Evolutionary conservation across 2,888 invertebrate species (phyloP), one percentile per base, ranked within the genome.

Genomic region (Galerucella pusilla): DNA sequence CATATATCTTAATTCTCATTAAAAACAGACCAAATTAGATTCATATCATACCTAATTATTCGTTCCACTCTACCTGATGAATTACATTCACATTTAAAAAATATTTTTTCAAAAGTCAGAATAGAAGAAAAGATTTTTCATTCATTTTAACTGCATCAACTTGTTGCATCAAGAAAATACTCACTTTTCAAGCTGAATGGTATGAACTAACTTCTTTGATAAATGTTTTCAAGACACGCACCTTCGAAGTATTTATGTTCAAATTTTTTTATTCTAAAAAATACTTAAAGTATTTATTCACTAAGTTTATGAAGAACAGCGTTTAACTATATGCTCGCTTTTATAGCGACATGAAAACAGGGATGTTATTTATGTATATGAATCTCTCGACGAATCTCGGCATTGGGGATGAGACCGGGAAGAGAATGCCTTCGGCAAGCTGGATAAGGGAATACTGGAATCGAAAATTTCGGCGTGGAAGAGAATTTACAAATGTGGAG

Each of bases 391-490:
- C 72, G 72, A 46, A 45, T 63, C 45, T 70, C 61, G 75, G 67
- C 71, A 70, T 59, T 68, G 68, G 68, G 74, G 74, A 70, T 59
- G 57, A n/a, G 71, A 77, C 75, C 79, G 74, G 73, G 77, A 70
- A n/a, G 63, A 74, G 71, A 74, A 66, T 73, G 73, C 68, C 74
- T 78, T 66, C 72, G 72, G 72, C 66, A 72, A 75, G 79, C 75
- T 68, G 79, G 81, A 80, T 78, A 77, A 71, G 65, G 77, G 74
- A 80, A 80, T 77, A 81, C 81, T 81, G 80, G 77, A 76, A 78
- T 64, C 73, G 60, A 68, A 77, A 77, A 80, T 75, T 74, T 77
- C 72, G 77, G 71, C 79, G 67, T 61, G 61, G 68, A 71, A 75
- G 79, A 78, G 76, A 77, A 77, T 80, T 80, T 78, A 75, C 77